phyloP scores from a whole-genome alignment of 2,888 invertebrate genomes.

The Lasioglossum figueresi region DNA sequence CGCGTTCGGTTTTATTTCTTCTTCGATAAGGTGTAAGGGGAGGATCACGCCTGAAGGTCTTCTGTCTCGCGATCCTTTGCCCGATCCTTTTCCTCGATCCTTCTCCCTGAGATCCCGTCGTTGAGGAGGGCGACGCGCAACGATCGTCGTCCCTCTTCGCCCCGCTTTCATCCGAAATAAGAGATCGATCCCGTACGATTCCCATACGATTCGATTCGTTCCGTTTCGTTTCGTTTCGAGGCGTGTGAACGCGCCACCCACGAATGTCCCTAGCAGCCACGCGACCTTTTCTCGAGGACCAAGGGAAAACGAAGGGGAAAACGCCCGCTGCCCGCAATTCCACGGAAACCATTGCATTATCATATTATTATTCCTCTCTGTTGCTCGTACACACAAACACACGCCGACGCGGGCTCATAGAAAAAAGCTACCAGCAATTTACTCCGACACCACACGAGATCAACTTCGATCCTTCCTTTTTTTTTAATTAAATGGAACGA shows the following conservation, averaged over 20 bases:
- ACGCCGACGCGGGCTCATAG: not conserved
- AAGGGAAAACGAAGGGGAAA: not conserved
- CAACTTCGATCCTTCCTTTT: not conserved
- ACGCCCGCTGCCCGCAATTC: not conserved
- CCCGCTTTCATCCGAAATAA: constrained; percentile 20
- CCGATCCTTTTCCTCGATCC: not conserved
- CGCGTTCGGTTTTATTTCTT: constrained; percentile 18
- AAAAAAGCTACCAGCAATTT: not conserved
- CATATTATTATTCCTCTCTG: constrained; percentile 10
- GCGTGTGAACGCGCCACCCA: constrained; percentile 15
- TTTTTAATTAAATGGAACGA: not conserved
- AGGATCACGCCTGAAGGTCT: not conserved
- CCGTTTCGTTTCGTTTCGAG: not conserved
- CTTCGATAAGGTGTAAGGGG: not conserved
- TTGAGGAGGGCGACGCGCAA: not conserved
- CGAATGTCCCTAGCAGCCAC: not conserved
- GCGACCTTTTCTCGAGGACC: constrained; percentile 5
- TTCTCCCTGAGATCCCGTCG: not conserved
- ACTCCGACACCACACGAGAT: not conserved
- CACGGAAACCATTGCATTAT: constrained; percentile 10
- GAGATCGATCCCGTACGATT: constrained; percentile 19
- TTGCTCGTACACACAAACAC: not conserved
- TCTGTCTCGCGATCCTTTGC: not conserved
- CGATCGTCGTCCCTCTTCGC: not conserved
- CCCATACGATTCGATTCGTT: not conserved